Percentiles rank a stretch among this genome's conserved stretches.
These are phyloP conservation scores for Orius laevigatus DNA, from an alignment of 1,140 invertebrate species.

Conservation along the genomic window DNA sequence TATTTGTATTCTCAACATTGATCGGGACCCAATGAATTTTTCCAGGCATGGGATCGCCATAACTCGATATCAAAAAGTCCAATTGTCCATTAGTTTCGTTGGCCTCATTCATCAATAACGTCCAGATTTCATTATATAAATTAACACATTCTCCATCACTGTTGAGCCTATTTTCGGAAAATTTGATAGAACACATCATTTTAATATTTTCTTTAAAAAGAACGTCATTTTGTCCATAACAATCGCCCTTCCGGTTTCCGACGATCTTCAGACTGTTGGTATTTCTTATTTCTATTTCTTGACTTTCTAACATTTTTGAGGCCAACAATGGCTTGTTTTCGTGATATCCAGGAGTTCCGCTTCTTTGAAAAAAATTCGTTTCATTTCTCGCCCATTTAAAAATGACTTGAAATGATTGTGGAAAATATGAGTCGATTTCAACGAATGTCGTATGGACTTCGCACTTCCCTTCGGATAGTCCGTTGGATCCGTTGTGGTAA, in stretches of 20 bases:
- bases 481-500: slow-evolving; percentile 37
- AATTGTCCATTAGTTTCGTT: background rate
- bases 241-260: background rate
- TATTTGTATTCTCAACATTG: background rate
- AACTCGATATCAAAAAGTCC: slow-evolving; percentile 5
- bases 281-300: background rate
- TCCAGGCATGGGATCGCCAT: slow-evolving; percentile 11
- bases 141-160: too few relatives aligned
- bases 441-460: slow-evolving; percentile 27
- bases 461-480: slow-evolving; percentile 31
- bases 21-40: slow-evolving; percentile 17
- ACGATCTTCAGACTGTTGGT: background rate
- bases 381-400: slow-evolving; percentile 29
- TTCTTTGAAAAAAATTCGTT: slow-evolving; percentile 27
- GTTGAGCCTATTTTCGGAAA: too few relatives aligned
- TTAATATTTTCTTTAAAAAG: slow-evolving; percentile 10
- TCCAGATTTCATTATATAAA: slow-evolving; percentile 1
- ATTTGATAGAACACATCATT: slow-evolving; percentile 1
- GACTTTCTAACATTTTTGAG: slow-evolving; percentile 1
- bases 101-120: background rate
- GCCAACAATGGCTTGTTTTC: slow-evolving; percentile 40
- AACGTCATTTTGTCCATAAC: slow-evolving; percentile 8
- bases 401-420: slow-evolving; percentile 32
- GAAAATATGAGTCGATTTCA: slow-evolving; percentile 23
- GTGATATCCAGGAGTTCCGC: slow-evolving; percentile 53